phyloP scores from a whole-genome alignment of 1,140 invertebrate species.

The Habropoda laboriosa region DNA sequence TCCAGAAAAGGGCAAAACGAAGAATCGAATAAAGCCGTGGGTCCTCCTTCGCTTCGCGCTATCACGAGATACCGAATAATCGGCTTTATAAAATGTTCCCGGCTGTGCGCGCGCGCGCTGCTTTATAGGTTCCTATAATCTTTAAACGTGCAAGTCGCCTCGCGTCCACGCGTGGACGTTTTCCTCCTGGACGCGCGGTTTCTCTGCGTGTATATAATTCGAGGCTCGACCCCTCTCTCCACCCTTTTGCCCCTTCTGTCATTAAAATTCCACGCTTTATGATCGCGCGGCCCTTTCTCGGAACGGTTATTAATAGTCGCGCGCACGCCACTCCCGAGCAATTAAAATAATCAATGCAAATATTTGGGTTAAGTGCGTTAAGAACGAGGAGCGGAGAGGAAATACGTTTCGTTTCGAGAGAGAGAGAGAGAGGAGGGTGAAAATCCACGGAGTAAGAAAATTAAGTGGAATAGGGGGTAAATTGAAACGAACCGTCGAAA shows the following conservation, averaged over 20 bases:
- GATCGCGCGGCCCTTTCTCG: slow-evolving; percentile 25
- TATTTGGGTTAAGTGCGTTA: slow-evolving; percentile 35
- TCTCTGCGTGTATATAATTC: neutral
- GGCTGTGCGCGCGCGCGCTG: neutral
- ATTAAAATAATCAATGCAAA: slow-evolving; percentile 49
- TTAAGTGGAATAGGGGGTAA: neutral
- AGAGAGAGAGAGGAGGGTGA: neutral
- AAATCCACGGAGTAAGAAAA: neutral
- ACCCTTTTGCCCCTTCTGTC: neutral
- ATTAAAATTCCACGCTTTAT: slow-evolving; percentile 51
- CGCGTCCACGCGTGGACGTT: slow-evolving; percentile 9
- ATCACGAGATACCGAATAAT: slow-evolving; percentile 35
- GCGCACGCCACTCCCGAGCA: slow-evolving; percentile 10
- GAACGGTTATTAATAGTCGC: slow-evolving; percentile 43
- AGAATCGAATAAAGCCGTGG: neutral
- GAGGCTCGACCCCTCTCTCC: neutral
- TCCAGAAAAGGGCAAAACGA: slow-evolving; percentile 12
- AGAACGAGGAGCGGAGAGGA: neutral
- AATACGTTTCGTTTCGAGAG: neutral
- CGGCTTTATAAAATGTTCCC: slow-evolving; percentile 41
- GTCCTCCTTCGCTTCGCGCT: neutral
- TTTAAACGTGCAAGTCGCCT: slow-evolving; percentile 8
- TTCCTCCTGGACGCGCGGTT: neutral
- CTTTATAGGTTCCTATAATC: slow-evolving; percentile 37
- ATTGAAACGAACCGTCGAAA: slow-evolving; percentile 8